Base-by-base conservation (phyloP, 2,888 invertebrate genomes). In the Phanerotoma sp. region DNA sequence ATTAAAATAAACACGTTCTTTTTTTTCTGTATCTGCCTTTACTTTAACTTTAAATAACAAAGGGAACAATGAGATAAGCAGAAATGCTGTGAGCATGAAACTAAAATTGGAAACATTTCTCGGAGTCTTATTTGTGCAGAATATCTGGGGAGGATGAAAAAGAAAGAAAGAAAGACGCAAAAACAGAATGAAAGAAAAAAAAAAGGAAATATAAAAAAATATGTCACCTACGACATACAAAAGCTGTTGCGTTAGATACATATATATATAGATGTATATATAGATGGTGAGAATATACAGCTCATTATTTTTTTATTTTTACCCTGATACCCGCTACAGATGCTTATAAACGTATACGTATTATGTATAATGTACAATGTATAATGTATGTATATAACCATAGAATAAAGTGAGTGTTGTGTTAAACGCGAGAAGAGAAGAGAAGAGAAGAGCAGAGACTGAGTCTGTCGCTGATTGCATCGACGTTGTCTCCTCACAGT, bases 381-480 rank as follows among this genome's bases (percentile, higher is more conserved):
- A 25, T 25, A n/a, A 25, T 25, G 25, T 25, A 25, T 25, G 25
- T 25, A 25, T 25, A 9, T 40, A 20, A 40, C 7, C 9, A 42
- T 13, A 22, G 22, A 42, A 22, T 18, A 22, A 25, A 25, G 13
- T 22, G 15, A 22, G 22, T 21, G 20, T 15, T 20, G 20, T 5
- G 22, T 42, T 42, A 13, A 25, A 42, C 15, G 15, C 5, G 1
- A 22, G n/a, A 22, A 22, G 11, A 22, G 38, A 38, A n/a, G n/a
- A n/a, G n/a, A n/a, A n/a, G n/a, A n/a, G n/a, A n/a, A n/a, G n/a
- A n/a, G n/a, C n/a, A n/a, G 18, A 38, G 18, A 38, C 38, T 11
- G 38, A 38, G 20, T 18, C 38, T 18, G 38, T 38, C 32, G 50
- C 33, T 50, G 50, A 50, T 50, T 41, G 50, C 44, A 44, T 51